Percentiles rank a stretch among this genome's conserved stretches.
These are phyloP conservation scores for Theretra japonica DNA, from an alignment of 2,888 invertebrate genomes.

Conservation along the genomic window DNA sequence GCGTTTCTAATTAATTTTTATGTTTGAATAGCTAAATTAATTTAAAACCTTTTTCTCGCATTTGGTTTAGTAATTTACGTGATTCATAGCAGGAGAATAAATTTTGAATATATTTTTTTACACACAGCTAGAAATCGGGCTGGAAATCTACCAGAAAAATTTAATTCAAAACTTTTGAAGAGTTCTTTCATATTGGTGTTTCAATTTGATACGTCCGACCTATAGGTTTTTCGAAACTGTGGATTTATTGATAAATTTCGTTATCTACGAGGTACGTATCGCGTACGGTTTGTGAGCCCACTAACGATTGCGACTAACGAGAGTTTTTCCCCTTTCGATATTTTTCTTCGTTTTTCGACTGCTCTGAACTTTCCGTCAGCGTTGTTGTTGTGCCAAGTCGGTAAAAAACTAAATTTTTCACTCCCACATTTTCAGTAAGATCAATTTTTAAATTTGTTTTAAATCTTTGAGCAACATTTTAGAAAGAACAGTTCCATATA, in stretches of 20 bases:
- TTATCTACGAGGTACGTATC: neutral
- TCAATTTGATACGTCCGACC: neutral
- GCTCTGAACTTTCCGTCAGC: neutral
- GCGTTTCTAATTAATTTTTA: neutral
- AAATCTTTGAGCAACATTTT: too few species aligned
- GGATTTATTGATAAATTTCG: neutral
- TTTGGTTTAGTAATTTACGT: too few species aligned
- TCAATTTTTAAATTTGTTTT: too few species aligned
- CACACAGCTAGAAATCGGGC: neutral
- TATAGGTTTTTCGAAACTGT: neutral
- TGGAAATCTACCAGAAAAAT: neutral
- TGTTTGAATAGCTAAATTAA: neutral
- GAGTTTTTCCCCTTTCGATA: neutral
- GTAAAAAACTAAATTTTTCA: too few species aligned
- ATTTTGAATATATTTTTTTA: too few species aligned
- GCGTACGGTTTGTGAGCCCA: neutral
- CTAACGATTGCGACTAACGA: constrained; percentile 6
- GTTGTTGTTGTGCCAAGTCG: too few species aligned
- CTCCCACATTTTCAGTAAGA: too few species aligned
- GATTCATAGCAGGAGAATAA: too few species aligned
- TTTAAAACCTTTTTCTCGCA: too few species aligned
- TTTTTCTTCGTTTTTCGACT: neutral
- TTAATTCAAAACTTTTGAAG: neutral
- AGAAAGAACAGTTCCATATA: too few species aligned
- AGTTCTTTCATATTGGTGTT: neutral